A percentile compares a stretch with the other conserved stretches of the same genome.
Evolutionary conservation across 2,888 invertebrate genomes (phyloP).

Genomic region (Drosophila kambysellisi): DNA sequence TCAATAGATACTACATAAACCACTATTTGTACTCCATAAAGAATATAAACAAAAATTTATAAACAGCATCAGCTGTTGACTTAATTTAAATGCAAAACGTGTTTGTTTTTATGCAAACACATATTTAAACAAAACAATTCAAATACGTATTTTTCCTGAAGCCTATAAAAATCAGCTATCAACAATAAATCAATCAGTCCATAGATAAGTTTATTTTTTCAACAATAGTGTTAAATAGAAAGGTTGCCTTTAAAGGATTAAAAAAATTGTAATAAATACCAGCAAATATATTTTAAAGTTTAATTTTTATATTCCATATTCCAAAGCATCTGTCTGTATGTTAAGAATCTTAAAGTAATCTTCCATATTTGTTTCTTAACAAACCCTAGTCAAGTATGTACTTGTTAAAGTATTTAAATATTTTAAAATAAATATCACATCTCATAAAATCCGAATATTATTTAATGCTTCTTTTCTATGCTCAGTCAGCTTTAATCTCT

Average conservation of each 20-base stretch:
- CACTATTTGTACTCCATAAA: neutral
- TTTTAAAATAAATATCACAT: neutral
- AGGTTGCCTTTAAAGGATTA: neutral
- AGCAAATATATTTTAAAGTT: neutral
- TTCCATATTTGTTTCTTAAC: neutral
- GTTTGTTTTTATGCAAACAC: neutral
- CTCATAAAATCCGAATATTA: neutral
- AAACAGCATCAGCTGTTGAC: neutral
- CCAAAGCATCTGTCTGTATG: neutral
- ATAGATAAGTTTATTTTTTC: neutral
- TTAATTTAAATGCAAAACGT: neutral
- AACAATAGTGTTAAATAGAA: neutral
- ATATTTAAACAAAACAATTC: neutral
- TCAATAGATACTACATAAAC: neutral
- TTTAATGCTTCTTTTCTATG: neutral
- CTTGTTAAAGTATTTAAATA: neutral
- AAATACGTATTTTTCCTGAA: neutral
- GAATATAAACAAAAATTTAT: neutral
- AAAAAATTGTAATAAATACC: too few relatives aligned
- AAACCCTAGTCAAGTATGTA: neutral
- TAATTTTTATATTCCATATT: neutral
- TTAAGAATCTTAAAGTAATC: neutral
- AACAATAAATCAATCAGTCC: neutral
- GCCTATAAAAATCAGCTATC: neutral
- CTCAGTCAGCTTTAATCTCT: neutral